These are phyloP conservation scores for Nyctereutes procyonoides DNA, from an alignment of 2,113 vertebrate species.

Conservation along the genomic window DNA sequence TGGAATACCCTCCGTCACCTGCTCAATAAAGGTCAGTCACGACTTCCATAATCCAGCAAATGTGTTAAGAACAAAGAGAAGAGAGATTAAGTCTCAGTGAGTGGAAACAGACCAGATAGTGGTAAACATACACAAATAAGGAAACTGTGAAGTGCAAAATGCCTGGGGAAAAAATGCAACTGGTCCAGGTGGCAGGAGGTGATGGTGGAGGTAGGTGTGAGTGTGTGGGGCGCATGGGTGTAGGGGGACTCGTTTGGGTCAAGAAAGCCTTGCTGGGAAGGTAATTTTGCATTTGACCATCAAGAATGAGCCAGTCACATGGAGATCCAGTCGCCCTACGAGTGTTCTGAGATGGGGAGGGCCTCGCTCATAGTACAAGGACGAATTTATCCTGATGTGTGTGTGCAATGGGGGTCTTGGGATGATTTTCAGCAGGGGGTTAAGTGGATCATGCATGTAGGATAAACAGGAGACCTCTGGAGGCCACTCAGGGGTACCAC, in stretches of 20 bases:
- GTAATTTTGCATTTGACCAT: neutral
- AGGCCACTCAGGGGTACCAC: no score
- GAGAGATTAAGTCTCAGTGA: neutral
- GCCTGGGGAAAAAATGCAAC: no score
- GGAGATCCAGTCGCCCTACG: neutral
- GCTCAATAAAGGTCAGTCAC: neutral
- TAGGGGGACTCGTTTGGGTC: neutral
- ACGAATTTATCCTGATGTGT: no score
- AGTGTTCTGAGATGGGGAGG: neutral
- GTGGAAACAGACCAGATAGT: neutral
- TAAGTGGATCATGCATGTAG: no score
- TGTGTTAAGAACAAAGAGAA: neutral
- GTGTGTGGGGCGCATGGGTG: neutral
- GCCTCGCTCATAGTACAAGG: neutral
- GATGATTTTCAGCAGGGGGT: neutral
- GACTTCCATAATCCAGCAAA: neutral
- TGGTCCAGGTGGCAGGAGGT: neutral
- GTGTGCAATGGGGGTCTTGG: rapidly evolving
- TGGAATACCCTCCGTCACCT: neutral
- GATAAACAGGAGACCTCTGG: neutral
- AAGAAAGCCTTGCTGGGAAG: neutral
- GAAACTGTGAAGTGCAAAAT: neutral
- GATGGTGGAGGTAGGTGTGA: neutral
- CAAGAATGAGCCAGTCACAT: neutral
- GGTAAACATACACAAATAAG: neutral